phyloP scores from a whole-genome alignment of 1,140 invertebrate genomes.

The Melipona quadrifasciata region DNA sequence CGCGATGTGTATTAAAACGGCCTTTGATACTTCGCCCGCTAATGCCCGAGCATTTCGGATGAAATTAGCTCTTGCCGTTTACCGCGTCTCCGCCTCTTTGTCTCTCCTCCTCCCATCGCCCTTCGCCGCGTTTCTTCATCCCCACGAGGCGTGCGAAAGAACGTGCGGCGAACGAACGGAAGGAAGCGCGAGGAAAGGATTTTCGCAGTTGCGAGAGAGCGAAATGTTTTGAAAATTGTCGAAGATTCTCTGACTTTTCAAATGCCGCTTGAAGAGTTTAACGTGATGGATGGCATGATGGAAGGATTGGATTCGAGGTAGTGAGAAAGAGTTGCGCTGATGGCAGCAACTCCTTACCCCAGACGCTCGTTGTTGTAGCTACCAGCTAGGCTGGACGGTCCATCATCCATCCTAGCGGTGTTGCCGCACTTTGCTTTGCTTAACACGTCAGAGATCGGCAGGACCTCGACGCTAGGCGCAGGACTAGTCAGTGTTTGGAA shows the following conservation, averaged over 20 bases:
- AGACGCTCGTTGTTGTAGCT: too few relatives aligned
- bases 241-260: neutral
- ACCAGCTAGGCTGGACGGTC: too few relatives aligned
- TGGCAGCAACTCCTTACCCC: too few relatives aligned
- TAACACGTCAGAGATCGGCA: too few relatives aligned
- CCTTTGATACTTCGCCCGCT: constrained; percentile 71
- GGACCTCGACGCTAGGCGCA: too few relatives aligned
- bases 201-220: neutral
- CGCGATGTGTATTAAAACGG: constrained; percentile 66
- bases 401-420: too few relatives aligned
- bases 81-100: neutral
- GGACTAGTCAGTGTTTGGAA: too few relatives aligned
- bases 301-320: too few relatives aligned
- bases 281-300: too few relatives aligned
- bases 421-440: too few relatives aligned
- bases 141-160: constrained; percentile 4
- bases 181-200: neutral
- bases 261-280: too few relatives aligned
- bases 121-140: neutral
- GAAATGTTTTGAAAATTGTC: neutral
- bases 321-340: too few relatives aligned
- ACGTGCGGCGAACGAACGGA: neutral
- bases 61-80: constrained; percentile 61
- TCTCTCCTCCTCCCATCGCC: neutral
- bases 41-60: constrained; percentile 60